A percentile compares a stretch with the other conserved stretches of the same genome.
Conservation (phyloP, 2,888 invertebrate genomes). For the Carcina quercana region DNA sequence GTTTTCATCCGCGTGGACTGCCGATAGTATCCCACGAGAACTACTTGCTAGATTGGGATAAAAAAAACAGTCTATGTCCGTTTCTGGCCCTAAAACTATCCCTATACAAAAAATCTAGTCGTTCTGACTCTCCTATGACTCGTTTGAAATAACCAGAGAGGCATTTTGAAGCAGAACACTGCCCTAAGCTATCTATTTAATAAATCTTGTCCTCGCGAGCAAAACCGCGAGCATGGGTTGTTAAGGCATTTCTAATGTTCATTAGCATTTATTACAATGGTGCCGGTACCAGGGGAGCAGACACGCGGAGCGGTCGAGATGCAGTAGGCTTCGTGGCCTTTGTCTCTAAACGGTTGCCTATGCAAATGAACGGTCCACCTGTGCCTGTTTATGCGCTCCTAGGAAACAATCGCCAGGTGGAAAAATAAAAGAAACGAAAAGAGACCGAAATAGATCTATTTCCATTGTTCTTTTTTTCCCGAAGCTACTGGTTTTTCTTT, state of each 20-base stretch:
- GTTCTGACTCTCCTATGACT: too few relatives aligned
- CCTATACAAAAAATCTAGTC: too few relatives aligned
- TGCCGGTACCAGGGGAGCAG: constrained; percentile 49
- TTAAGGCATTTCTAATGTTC: constrained; percentile 46
- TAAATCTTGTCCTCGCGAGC: too few relatives aligned
- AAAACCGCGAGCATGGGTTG: constrained; percentile 37
- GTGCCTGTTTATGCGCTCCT: constrained; percentile 53
- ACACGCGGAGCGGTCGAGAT: constrained; percentile 40
- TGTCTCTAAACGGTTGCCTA: constrained; percentile 66
- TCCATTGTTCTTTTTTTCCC: constrained; percentile 24
- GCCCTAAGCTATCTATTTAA: too few relatives aligned
- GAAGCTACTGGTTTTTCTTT: constrained; percentile 37
- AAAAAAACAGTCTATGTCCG: too few relatives aligned
- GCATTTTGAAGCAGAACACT: too few relatives aligned
- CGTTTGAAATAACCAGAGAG: too few relatives aligned
- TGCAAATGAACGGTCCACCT: constrained; percentile 53
- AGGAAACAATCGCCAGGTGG: constrained; percentile 53
- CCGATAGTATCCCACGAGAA: too few relatives aligned
- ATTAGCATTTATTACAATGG: constrained; percentile 63
- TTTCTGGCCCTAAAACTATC: too few relatives aligned
- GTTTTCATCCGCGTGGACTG: too few relatives aligned
- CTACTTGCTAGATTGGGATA: too few relatives aligned
- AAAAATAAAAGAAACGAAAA: too few relatives aligned
- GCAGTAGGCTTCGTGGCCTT: constrained; percentile 45
- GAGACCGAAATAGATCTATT: constrained; percentile 28